Percentiles rank a stretch among this genome's conserved stretches.
These are phyloP conservation scores for Microtus agrestis DNA, from an alignment of 2,797 vertebrate genomes.

Conservation along the genomic window DNA sequence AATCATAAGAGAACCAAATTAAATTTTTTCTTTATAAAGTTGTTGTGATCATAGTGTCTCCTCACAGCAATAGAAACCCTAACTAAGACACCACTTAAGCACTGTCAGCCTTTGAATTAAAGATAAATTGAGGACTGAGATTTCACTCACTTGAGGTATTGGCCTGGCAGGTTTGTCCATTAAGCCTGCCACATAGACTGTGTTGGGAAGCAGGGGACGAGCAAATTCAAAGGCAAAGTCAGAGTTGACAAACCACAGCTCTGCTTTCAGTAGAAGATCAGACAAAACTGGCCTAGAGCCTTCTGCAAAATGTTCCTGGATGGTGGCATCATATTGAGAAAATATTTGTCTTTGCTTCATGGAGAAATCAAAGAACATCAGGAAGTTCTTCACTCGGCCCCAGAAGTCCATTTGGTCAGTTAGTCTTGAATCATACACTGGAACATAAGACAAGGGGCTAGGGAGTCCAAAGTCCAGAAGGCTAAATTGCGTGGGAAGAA, in stretches of 20 bases:
- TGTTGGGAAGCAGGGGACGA: conserved; percentile 88
- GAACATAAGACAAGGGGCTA: conserved; percentile 77
- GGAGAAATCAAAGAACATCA: conserved; percentile 77
- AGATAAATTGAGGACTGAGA: not conserved
- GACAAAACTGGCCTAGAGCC: conserved; percentile 76
- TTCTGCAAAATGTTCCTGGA: conserved; percentile 84
- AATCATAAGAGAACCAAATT: accelerated
- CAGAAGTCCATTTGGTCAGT: conserved; percentile 86
- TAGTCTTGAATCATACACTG: conserved; percentile 74
- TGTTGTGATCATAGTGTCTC: too few relatives aligned
- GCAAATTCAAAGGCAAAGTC: conserved; percentile 90
- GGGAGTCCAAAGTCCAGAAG: conserved; percentile 74
- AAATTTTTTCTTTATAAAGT: too few relatives aligned
- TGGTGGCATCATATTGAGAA: conserved; percentile 79
- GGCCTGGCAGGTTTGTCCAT: conserved; percentile 85
- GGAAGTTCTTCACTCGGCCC: conserved; percentile 84
- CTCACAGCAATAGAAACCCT: too few relatives aligned
- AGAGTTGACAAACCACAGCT: conserved; percentile 89
- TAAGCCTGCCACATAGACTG: conserved; percentile 87
- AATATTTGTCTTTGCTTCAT: conserved; percentile 70
- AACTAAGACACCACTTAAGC: not conserved
- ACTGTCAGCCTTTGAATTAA: not conserved
- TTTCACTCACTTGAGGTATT: conserved; percentile 84
- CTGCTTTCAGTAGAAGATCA: conserved; percentile 86
- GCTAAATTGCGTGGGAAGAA: conserved; percentile 78